Base-by-base conservation (phyloP, 1,140 invertebrate species). In the Euglossa dilemma region DNA sequence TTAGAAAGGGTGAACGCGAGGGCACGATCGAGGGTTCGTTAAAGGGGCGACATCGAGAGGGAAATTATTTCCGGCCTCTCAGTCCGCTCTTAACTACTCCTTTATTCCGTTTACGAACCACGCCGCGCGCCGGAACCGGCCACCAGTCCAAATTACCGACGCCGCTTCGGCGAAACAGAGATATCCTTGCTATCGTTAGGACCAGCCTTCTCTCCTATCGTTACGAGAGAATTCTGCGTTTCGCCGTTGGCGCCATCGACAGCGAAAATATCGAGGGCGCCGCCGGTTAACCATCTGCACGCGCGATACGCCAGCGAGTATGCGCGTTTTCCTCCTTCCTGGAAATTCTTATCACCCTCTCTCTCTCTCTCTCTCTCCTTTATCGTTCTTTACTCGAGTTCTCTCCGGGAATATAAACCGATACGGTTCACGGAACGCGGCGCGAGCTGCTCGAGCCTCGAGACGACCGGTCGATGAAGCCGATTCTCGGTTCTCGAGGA, bases 181-280 rank as follows among this genome's bases (percentile, higher is more conserved):
- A 25, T 76, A 76, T 23, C 23, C 45, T 14, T 36, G 36, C 61
- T 28, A n/a, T 76, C 73, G 7, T 43, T 16, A 69, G 28, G 52
- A 16, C 50, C 45, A 67, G 18, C 47, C 69, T 36, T 36, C 36
- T 36, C 36, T 36, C 1, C 36, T 36, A 36, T 36, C 36, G 36
- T 36, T 36, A 36, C 1, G 36, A n/a, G 73, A 69, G 75, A 86
- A 86, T 86, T 78, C 59, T 50, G 80, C 80, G 88, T 83, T 83
- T 82, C 4, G 36, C 36, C 1, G 36, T 36, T 36, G 36, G 36
- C 36, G 36, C 36, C 36, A 36, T 36, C 36, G 36, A 4, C 1
- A 36, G 36, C 36, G 36, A 36, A 36, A 36, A 36, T 36, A 36
- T 36, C 36, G 36, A 36, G 36, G 36, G 36, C 36, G 36, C 36